Percentiles rank a stretch among this genome's conserved stretches.
Conservation (phyloP, 2,888 invertebrate species). For the Xanthia togata region DNA sequence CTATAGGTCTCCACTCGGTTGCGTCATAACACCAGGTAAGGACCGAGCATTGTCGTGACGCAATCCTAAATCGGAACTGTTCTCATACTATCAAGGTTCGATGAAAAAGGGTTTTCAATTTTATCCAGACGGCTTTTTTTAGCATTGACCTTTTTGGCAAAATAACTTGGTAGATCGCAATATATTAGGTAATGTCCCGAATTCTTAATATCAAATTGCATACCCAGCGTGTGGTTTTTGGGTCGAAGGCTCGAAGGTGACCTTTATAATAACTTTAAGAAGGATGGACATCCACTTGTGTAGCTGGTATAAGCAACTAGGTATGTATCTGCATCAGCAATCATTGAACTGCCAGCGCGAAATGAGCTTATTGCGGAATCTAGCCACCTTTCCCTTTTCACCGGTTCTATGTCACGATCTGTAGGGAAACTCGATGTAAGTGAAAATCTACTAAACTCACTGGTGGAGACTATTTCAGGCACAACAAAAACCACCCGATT, state of each 20-base stretch:
- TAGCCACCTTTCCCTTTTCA: conserved; percentile 49
- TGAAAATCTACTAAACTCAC: background rate
- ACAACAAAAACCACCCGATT: background rate
- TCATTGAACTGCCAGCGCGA: conserved; percentile 4
- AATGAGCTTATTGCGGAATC: conserved; percentile 22
- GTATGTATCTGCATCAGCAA: conserved; percentile 11
- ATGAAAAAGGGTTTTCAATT: conserved; percentile 37
- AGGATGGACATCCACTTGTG: background rate
- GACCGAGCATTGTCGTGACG: conserved; percentile 50
- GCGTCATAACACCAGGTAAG: conserved; percentile 59
- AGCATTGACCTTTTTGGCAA: background rate
- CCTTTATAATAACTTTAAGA: conserved; percentile 12
- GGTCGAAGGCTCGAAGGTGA: conserved; percentile 7
- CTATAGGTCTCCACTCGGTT: conserved; percentile 37
- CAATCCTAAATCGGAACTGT: conserved; percentile 38
- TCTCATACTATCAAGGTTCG: conserved; percentile 13
- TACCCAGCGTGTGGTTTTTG: background rate
- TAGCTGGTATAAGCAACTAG: conserved; percentile 11
- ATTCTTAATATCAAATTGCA: conserved; percentile 5
- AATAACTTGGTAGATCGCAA: conserved; percentile 1
- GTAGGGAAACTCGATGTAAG: conserved; percentile 18
- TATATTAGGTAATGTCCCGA: background rate
- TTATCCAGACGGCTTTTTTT: conserved; percentile 15
- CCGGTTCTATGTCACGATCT: conserved; percentile 27
- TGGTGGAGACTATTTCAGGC: background rate